Evolutionary conservation across 2,797 vertebrate species (phyloP).

Genomic region (Notamacropus eugenii): DNA sequence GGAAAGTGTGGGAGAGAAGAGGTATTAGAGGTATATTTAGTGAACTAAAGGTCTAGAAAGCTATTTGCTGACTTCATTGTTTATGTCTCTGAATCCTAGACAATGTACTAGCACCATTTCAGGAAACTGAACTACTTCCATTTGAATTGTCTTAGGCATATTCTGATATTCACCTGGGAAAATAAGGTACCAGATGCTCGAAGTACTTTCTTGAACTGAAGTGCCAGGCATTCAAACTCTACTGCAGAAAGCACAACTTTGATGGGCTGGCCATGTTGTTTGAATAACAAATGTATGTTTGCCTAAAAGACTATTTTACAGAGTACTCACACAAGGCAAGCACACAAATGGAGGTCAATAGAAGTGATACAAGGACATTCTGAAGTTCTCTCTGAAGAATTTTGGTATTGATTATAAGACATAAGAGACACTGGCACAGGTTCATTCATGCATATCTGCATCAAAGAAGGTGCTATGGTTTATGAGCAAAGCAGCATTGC

Average conservation of each 20-base stretch:
- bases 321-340: not conserved
- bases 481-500: not conserved
- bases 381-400: not conserved
- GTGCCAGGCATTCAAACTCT: not conserved
- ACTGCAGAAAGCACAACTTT: not conserved
- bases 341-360: not conserved
- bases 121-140: not conserved
- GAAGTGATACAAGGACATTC: not conserved
- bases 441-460: no score
- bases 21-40: not conserved
- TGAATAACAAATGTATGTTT: not conserved
- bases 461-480: not conserved
- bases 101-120: not conserved
- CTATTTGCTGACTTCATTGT: not conserved
- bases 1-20: not conserved
- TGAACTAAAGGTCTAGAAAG: not conserved
- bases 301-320: not conserved
- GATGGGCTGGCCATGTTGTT: not conserved
- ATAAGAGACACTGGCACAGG: not conserved
- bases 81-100: not conserved
- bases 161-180: not conserved
- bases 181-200: not conserved
- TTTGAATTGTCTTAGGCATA: not conserved
- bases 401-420: not conserved
- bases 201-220: not conserved